Percentiles rank a stretch among this genome's conserved stretches.
phyloP scores from a whole-genome alignment of 2,113 vertebrate genomes.

The Hirundichthys speculiger region DNA sequence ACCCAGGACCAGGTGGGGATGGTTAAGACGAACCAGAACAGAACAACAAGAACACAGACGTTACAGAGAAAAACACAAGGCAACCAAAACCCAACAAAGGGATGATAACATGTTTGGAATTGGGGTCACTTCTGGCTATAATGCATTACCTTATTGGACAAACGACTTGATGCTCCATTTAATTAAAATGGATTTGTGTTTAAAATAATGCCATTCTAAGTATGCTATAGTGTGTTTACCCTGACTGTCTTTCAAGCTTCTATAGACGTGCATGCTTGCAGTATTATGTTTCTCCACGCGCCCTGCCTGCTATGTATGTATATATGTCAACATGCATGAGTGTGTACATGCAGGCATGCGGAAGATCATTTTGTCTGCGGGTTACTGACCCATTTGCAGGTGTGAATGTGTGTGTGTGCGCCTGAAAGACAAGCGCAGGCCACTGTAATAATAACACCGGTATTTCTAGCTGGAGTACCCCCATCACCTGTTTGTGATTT shows the following conservation, averaged over 20 bases:
- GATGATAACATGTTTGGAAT: neutral
- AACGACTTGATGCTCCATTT: constrained; percentile 6
- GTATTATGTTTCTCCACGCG: constrained; percentile 43
- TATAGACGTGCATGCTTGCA: constrained; percentile 25
- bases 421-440: constrained; percentile 30
- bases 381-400: constrained; percentile 57
- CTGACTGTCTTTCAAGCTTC: constrained; percentile 32
- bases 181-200: constrained; percentile 1
- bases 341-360: constrained; percentile 52
- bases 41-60: too few relatives aligned
- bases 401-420: constrained; percentile 60
- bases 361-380: constrained; percentile 36
- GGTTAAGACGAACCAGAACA: too few relatives aligned
- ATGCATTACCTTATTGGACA: constrained; percentile 3
- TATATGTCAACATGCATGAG: constrained; percentile 53
- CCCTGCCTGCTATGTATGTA: constrained; percentile 40
- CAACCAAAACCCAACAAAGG: constrained; percentile 33
- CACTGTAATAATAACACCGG: constrained; percentile 12
- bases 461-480: constrained; percentile 6
- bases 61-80: too few relatives aligned
- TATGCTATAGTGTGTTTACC: constrained; percentile 3
- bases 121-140: constrained; percentile 2
- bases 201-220: constrained; percentile 1
- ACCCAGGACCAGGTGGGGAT: too few relatives aligned
- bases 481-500: neutral